These are phyloP conservation scores for Gorsachius goisagi DNA, from an alignment of 2,113 vertebrate species.

Conservation along the genomic window DNA sequence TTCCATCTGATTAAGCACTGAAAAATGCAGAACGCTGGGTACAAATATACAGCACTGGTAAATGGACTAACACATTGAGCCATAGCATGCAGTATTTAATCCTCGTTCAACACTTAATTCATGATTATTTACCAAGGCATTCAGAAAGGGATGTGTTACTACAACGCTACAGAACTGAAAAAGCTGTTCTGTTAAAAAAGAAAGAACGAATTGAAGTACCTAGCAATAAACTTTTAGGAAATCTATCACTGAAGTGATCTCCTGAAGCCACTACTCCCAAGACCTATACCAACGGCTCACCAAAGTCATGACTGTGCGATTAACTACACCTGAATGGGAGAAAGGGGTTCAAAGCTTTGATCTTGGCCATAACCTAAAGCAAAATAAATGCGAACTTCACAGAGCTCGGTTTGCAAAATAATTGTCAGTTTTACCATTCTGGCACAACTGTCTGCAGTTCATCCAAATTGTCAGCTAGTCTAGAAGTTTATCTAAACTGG, in stretches of 20 bases:
- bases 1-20: constrained; percentile 33
- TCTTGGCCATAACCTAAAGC: background rate
- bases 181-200: background rate
- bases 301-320: background rate
- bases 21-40: constrained; percentile 24
- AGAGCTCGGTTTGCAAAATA: background rate
- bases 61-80: background rate
- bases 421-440: background rate
- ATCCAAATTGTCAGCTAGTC: background rate
- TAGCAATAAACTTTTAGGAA: background rate
- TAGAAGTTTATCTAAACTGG: background rate
- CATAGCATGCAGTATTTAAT: background rate
- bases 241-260: background rate
- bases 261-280: background rate
- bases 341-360: background rate
- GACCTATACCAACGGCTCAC: background rate
- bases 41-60: background rate
- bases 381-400: background rate
- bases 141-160: background rate
- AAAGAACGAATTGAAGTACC: background rate
- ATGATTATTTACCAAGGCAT: background rate
- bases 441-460: background rate
- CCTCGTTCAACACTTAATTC: background rate
- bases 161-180: background rate
- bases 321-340: background rate